Percentiles rank a stretch among this genome's conserved stretches.
phyloP scores from a whole-genome alignment of 2,797 vertebrate species.

The Microcaecilia unicolor region DNA sequence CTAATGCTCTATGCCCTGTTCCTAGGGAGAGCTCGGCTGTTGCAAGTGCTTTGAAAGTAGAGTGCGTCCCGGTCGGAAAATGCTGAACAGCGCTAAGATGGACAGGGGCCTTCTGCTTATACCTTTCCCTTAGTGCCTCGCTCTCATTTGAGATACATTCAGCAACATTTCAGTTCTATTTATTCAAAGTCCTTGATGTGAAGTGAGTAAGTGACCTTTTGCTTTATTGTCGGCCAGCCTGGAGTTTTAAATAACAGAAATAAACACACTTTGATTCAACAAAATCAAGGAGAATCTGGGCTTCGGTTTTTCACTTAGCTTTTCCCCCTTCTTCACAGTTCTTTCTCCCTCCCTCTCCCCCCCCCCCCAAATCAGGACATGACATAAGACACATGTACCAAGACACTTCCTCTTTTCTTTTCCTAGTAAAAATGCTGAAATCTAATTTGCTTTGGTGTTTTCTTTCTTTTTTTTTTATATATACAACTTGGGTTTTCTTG shows the following conservation, averaged over 20 bases:
- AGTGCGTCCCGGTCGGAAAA: too few relatives aligned
- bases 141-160: constrained; percentile 12
- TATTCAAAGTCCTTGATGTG: constrained; percentile 12
- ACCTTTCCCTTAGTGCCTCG: neutral
- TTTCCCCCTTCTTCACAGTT: constrained; percentile 40
- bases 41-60: too few relatives aligned
- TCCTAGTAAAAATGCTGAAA: constrained; percentile 43
- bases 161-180: constrained; percentile 5
- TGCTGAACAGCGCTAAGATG: constrained; percentile 3
- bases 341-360: constrained; percentile 40
- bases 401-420: constrained; percentile 38
- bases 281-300: constrained; percentile 55
- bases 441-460: constrained; percentile 66
- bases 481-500: constrained; percentile 62
- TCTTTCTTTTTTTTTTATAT: constrained; percentile 37
- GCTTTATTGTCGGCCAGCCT: constrained; percentile 31
- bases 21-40: too few relatives aligned
- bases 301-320: constrained; percentile 63
- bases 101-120: neutral
- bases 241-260: constrained; percentile 55
- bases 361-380: constrained; percentile 50
- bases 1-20: too few relatives aligned
- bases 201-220: constrained; percentile 8
- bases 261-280: constrained; percentile 51
- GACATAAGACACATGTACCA: constrained; percentile 52